Percentiles rank a stretch among this genome's conserved stretches.
Conservation (phyloP, 2,888 invertebrate species). For the Acanthopleura granulata region DNA sequence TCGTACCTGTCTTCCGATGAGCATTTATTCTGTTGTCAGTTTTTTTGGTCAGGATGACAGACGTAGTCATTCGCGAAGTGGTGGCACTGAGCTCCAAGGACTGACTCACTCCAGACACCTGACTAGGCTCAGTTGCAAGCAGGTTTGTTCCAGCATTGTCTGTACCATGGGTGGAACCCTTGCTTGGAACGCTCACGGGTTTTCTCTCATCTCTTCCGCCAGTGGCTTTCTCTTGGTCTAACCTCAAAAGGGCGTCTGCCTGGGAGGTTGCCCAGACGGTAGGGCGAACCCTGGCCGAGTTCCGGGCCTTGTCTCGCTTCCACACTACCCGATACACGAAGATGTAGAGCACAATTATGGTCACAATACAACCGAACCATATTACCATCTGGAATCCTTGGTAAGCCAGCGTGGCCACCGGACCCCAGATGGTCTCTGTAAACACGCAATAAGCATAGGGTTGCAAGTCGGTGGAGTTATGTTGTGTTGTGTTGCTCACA, state of each 20-base stretch:
- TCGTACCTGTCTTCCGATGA: slow-evolving; percentile 25
- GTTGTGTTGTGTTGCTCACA: background rate
- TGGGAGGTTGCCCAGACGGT: background rate
- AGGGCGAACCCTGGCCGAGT: background rate
- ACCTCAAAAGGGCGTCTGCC: background rate
- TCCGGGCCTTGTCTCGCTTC: slow-evolving; percentile 3
- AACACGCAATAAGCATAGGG: background rate
- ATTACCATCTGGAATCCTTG: background rate
- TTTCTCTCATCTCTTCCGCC: background rate
- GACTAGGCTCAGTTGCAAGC: background rate
- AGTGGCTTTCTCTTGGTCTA: background rate
- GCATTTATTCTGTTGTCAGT: background rate
- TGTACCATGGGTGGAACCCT: background rate
- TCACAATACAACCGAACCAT: background rate
- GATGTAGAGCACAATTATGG: background rate
- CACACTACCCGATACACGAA: background rate
- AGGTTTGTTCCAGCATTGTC: background rate
- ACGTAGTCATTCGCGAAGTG: background rate
- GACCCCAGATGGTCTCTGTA: background rate
- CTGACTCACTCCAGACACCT: background rate
- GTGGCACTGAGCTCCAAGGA: background rate
- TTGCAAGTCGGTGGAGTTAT: background rate
- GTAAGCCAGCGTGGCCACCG: background rate
- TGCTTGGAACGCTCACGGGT: background rate
- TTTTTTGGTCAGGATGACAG: background rate